A percentile compares a stretch with the other conserved stretches of the same genome.
Conservation (phyloP, 2,797 vertebrate genomes). For the Melanitta fusca region DNA sequence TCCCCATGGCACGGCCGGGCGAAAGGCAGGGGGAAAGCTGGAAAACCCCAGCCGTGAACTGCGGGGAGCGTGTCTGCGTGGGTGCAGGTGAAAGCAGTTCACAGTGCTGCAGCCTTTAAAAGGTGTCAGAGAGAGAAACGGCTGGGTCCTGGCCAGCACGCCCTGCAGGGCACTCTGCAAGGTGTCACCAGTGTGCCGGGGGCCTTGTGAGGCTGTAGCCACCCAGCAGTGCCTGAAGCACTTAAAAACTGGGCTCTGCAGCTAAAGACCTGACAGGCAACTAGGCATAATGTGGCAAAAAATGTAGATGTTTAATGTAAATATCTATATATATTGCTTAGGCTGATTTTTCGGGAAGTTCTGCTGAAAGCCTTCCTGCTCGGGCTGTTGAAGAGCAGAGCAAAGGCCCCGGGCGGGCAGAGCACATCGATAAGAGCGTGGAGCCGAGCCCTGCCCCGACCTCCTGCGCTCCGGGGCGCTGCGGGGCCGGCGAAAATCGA, state of each 20-base stretch:
- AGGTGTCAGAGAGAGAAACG: accelerated
- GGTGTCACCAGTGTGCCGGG: background rate
- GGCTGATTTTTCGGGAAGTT: background rate
- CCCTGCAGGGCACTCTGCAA: background rate
- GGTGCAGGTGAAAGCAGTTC: background rate
- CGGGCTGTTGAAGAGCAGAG: accelerated
- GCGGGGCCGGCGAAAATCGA: accelerated
- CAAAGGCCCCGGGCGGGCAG: accelerated
- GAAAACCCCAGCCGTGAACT: background rate
- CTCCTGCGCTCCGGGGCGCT: background rate
- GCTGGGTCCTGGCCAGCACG: background rate
- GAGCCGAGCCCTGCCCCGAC: background rate
- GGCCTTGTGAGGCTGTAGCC: accelerated
- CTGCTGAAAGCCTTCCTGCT: background rate
- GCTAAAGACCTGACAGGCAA: background rate
- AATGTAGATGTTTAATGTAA: no score
- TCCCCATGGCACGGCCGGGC: background rate
- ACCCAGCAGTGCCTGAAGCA: background rate
- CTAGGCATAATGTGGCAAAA: accelerated
- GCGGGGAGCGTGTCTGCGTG: accelerated
- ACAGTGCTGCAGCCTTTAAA: background rate
- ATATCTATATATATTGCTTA: background rate
- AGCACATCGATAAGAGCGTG: accelerated
- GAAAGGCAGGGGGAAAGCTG: background rate
- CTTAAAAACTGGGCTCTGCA: accelerated